Base-by-base conservation (phyloP, 2,113 vertebrate genomes). In the Ptychochromis oligacanthus region DNA sequence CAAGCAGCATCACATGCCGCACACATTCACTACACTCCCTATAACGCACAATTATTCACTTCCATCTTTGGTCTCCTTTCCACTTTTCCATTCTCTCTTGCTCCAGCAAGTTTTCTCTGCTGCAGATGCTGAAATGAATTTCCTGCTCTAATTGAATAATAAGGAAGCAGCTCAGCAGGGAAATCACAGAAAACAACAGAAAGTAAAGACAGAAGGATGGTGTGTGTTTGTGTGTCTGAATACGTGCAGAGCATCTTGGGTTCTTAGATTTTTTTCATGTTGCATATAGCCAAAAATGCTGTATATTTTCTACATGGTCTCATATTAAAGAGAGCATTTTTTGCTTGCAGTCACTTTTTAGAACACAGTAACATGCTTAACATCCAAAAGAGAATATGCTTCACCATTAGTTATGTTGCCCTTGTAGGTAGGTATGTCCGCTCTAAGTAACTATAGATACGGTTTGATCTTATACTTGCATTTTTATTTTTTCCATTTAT, bases 111-210 rank as follows among this genome's bases (percentile, higher is more conserved):
- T 75, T 76, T 59, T 81, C 26, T 77, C 40, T 55, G 61, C 72
- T 83, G 46, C 70, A 80, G 58, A 80, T 5, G 17, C 40, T 78
- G 26, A 80, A 72, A 82, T 82, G 72, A 77, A 82, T 82, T 82
- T 74, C 58, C 64, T 75, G 43, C 22, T 88, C n/a, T 88, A 88
- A 86, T 86, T 88, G 60, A 84, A 84, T 86, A 83, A 88, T 43
- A 60, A 76, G 56, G 75, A 72, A 79, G 58, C 36, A n/a, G 54
- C 61, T 70, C 80, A 81, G 65, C 59, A 28, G 77, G 85, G 77
- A 81, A 87, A 64, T 62, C 65, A 82, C 28, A 84, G 67, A 36
- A 72, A 82, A 72, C 59, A 52, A 9, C 61, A 36, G 34, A 61
- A 81, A 52, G 75, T 58, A 24, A n/a, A 79, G 67, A 57, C 26